Evolutionary conservation across 1,140 invertebrate genomes (phyloP).

Genomic region (Drosophila triauraria): DNA sequence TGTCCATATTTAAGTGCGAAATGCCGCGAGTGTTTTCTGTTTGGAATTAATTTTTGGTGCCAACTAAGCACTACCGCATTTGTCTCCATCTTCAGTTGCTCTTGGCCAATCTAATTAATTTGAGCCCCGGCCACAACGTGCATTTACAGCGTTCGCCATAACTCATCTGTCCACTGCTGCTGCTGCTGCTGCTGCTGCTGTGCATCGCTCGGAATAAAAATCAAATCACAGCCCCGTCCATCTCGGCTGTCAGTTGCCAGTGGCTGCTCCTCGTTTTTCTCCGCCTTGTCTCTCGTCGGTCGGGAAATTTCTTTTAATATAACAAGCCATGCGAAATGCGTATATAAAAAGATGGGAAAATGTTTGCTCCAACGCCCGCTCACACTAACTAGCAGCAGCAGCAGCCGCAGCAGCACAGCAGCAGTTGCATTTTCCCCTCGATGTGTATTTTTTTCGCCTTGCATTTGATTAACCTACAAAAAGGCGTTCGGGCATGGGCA

Average conservation of each 20-base stretch:
- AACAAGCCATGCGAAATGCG: slow-evolving; percentile 56
- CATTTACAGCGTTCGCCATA: slow-evolving; percentile 42
- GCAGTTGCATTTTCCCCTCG: slow-evolving; percentile 14
- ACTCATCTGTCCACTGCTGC: slow-evolving; percentile 32
- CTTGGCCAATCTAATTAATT: slow-evolving; percentile 39
- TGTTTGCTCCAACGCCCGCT: slow-evolving; percentile 48
- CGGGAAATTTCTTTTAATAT: slow-evolving; percentile 69
- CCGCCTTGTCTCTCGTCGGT: slow-evolving; percentile 40
- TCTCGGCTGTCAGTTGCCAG: slow-evolving; percentile 69
- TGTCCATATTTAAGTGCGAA: neutral
- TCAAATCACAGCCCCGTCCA: slow-evolving; percentile 62
- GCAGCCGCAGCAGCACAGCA: neutral
- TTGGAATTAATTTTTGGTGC: slow-evolving; percentile 10
- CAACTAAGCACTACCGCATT: neutral
- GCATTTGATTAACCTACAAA: slow-evolving; percentile 82
- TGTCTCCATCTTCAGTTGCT: slow-evolving; percentile 5
- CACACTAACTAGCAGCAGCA: slow-evolving; percentile 58
- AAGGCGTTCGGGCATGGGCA: slow-evolving; percentile 48
- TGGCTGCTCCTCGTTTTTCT: slow-evolving; percentile 32
- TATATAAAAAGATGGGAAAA: slow-evolving; percentile 52
- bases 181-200: slow-evolving; percentile 19
- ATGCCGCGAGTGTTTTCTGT: neutral
- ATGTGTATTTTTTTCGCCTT: slow-evolving; percentile 43
- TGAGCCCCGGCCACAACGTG: slow-evolving; percentile 23
- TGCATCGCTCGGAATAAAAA: slow-evolving; percentile 53